phyloP scores from a whole-genome alignment of 2,888 invertebrate genomes.

The Muschampia plurimacula region DNA sequence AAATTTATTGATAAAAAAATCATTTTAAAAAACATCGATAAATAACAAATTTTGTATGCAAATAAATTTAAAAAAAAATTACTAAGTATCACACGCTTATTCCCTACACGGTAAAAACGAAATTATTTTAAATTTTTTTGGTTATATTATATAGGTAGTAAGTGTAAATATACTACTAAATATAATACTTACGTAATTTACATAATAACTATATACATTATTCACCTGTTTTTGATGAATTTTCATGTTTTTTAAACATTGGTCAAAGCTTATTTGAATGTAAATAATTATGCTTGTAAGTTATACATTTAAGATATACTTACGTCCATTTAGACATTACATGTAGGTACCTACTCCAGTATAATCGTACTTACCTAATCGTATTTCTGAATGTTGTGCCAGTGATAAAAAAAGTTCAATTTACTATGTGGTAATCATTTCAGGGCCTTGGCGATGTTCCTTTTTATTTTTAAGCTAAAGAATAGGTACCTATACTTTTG shows the following conservation, averaged over 20 bases:
- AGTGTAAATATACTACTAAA: too few species aligned
- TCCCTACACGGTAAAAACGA: too few species aligned
- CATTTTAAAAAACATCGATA: too few species aligned
- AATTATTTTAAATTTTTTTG: too few species aligned
- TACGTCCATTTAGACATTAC: conserved; percentile 18
- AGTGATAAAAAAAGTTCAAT: background rate
- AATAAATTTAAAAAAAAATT: too few species aligned
- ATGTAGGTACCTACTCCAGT: background rate
- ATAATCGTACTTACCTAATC: background rate
- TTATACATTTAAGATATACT: conserved; percentile 9
- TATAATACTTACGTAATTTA: background rate
- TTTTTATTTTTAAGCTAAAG: conserved; percentile 33
- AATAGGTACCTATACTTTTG: conserved; percentile 18
- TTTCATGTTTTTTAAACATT: conserved; percentile 15
- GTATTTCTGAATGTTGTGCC: conserved; percentile 7
- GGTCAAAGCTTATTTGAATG: conserved; percentile 16
- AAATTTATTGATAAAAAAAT: too few species aligned
- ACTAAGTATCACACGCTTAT: too few species aligned
- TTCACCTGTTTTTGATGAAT: conserved; percentile 23
- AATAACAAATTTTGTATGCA: too few species aligned
- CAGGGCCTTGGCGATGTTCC: conserved; percentile 33
- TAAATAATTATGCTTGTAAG: conserved; percentile 6
- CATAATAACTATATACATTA: background rate
- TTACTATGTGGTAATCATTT: background rate
- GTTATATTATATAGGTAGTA: too few species aligned